A percentile compares a stretch with the other conserved stretches of the same genome.
phyloP scores from a whole-genome alignment of 2,797 vertebrate species.

The Poecilia velifera region DNA sequence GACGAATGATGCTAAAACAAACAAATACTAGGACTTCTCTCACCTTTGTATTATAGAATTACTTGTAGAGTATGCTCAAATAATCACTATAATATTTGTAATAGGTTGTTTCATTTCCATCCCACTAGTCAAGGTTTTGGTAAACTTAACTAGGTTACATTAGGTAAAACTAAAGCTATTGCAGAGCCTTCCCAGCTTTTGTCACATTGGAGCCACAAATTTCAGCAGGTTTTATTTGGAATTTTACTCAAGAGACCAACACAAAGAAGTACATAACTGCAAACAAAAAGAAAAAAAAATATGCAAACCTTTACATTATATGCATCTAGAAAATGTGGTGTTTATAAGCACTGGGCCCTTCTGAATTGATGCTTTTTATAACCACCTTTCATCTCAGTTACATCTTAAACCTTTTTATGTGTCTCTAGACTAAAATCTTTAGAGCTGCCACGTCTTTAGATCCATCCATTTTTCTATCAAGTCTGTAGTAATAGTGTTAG shows the following conservation, averaged over 20 bases:
- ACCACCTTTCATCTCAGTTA: background rate
- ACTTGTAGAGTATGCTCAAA: background rate
- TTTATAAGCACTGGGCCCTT: background rate
- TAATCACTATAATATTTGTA: background rate
- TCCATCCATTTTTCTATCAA: background rate
- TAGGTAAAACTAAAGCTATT: background rate
- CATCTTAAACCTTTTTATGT: background rate
- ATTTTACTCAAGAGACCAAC: background rate
- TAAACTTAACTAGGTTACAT: background rate
- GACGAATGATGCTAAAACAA: background rate
- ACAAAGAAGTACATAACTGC: background rate
- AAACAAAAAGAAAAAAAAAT: background rate
- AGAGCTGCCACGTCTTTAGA: background rate
- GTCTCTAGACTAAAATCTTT: background rate
- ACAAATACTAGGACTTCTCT: background rate
- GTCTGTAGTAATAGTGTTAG: background rate
- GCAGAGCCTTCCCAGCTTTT: background rate
- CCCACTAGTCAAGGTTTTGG: background rate
- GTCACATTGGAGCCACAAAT: background rate
- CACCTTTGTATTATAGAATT: background rate
- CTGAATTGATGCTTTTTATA: background rate
- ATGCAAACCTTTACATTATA: background rate
- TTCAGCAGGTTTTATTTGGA: background rate
- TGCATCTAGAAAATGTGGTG: background rate
- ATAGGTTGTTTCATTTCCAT: background rate